Base-by-base conservation (phyloP, 2,888 invertebrate genomes). In the Rhodophaea formosa region DNA sequence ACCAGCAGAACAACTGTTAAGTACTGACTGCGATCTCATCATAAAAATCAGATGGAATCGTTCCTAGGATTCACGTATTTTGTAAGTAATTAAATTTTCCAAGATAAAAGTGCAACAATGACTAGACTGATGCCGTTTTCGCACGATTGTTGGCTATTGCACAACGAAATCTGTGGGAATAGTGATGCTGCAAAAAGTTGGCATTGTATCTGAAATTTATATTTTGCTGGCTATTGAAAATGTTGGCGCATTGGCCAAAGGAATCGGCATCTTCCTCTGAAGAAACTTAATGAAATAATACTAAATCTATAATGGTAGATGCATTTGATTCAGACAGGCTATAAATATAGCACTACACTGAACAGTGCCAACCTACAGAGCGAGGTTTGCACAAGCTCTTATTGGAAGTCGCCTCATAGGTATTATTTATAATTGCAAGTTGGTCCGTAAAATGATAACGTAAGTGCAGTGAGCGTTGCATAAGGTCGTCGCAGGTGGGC, bases 401-500 rank as follows among this genome's bases (percentile, higher is more conserved):
- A 60, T 49, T 45, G 56, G 45, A 60, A 59, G 59, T 62, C 53
- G 59, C 51, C 59, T 49, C 49, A 39, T 59, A 58, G 53, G 57
- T 64, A 70, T 67, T 64, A 68, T 66, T 66, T 67, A 56, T 62
- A 65, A 68, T 65, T 64, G 63, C 59, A 65, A 64, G 64, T 57
- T 59, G 64, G 64, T 68, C 67, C 69, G 73, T 77, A 77, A 76
- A 77, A 70, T 72, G 66, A 77, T 77, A 79, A 74, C 59, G 64
- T 63, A 69, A 75, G 71, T 75, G 77, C 75, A 78, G 52, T 59
- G 62, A 75, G 74, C 74, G 73, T 79, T 77, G 70, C 73, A 70
- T 73, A 76, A 73, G 74, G 73, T 62, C 72, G 71, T 69, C 63
- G 66, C 72, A 76, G 74, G 75, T 75, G 73, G 74, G 74, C 70